Base-by-base conservation (phyloP, 2,797 vertebrate species). In the Argentina silus region DNA sequence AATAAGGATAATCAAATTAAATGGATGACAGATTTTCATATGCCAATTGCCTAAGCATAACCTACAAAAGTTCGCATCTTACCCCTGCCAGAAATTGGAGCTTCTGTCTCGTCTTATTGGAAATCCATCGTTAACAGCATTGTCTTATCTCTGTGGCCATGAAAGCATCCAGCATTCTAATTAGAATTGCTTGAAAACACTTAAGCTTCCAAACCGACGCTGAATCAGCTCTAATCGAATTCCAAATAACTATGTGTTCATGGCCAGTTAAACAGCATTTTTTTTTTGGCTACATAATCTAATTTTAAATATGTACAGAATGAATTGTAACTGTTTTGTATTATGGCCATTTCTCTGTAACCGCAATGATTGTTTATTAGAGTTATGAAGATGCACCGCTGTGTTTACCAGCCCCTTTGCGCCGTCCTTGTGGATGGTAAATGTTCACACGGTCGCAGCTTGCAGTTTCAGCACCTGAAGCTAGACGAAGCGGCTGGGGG, bases 341-440 rank as follows among this genome's bases (percentile, higher is more conserved):
- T 74, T 44, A 15, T 67, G 73, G 51, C 77, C 59, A n/a, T 75
- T 63, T 82, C 51, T 77, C 78, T 78, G 1, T n/a, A 43, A 55
- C 69, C 74, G 74, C 78, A 17, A 61, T 3, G 69, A 9, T 36
- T 36, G 27, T 36, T 36, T 36, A 36, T n/a, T n/a, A 36, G 4
- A 57, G 6, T 21, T 19, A 7, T 23, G 10, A 19, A 57, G 3
- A 8, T 72, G 59, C 11, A 36, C 21, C 19, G 19, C 17, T 44
- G 72, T 78, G 74, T 77, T 82, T 23, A 3, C 76, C 56, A 48
- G 21, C 81, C 65, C 62, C 42, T 23, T 11, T 72, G 17, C 19
- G n/a, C 61, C 65, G 89, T 79, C 81, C 84, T 89, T 89, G 80
- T 78, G 74, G 75, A 69, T 47, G 1, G 74, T 48, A 7, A 14